phyloP scores from a whole-genome alignment of 2,888 invertebrate genomes.

The Drosophila melanosoma region DNA sequence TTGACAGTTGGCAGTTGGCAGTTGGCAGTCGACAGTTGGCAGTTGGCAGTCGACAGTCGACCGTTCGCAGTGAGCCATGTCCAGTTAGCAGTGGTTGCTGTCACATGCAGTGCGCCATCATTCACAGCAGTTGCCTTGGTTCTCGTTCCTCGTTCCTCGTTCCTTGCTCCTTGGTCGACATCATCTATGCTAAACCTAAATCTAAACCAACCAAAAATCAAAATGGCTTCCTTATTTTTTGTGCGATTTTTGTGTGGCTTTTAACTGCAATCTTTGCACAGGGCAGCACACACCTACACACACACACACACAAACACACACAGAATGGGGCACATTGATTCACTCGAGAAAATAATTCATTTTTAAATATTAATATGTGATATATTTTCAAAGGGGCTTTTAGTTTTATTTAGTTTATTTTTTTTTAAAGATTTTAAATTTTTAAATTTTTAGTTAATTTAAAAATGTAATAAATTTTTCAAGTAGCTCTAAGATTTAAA shows the following conservation, averaged over 20 bases:
- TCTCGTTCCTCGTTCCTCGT: background rate
- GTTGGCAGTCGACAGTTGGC: slow-evolving; percentile 1
- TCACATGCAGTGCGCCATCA: slow-evolving; percentile 56
- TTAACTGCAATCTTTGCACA: slow-evolving; percentile 9
- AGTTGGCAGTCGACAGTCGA: slow-evolving; percentile 36
- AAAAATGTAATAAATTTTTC: too few species aligned
- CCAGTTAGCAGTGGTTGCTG: slow-evolving; percentile 41
- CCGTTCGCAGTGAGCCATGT: slow-evolving; percentile 10
- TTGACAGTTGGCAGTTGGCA: slow-evolving; percentile 32
- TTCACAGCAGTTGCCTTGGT: slow-evolving; percentile 22
- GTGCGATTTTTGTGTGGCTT: slow-evolving; percentile 5
- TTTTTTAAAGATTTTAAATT: too few species aligned
- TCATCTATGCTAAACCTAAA: background rate
- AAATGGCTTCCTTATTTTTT: slow-evolving; percentile 4
- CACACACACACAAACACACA: background rate
- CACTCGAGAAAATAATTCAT: background rate
- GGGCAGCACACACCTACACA: background rate
- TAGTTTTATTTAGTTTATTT: background rate
- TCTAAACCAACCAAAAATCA: slow-evolving; percentile 2
- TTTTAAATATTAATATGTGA: background rate
- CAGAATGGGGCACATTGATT: background rate
- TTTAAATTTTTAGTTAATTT: too few species aligned
- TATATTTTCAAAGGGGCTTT: background rate
- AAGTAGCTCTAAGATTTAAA: too few species aligned
- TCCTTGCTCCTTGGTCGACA: background rate